Conservation (phyloP, 2,888 invertebrate genomes). For the Cephus nigrinus region DNA sequence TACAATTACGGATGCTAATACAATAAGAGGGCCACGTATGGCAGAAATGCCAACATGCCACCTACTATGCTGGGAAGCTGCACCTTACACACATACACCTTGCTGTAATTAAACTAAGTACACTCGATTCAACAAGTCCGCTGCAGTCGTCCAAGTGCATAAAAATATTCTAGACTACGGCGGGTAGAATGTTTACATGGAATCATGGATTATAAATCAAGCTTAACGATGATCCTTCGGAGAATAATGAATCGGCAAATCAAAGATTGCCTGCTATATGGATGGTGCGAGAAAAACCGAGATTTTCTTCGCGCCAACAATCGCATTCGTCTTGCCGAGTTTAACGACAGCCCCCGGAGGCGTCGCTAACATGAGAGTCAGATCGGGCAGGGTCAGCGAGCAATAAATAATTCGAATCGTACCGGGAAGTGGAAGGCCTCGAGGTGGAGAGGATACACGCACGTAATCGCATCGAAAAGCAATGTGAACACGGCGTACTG, state of each 20-base stretch:
- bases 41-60: slow-evolving; percentile 32
- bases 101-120: slow-evolving; percentile 33
- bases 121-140: slow-evolving; percentile 23
- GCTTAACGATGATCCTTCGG: neutral
- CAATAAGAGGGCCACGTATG: slow-evolving; percentile 4
- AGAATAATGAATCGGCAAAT: neutral
- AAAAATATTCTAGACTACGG: neutral
- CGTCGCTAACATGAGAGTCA: neutral
- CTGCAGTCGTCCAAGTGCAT: neutral
- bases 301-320: neutral
- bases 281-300: neutral
- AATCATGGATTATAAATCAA: neutral
- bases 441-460: slow-evolving; percentile 14
- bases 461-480: slow-evolving; percentile 11
- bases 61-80: slow-evolving; percentile 31
- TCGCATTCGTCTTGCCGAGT: neutral
- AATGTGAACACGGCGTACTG: slow-evolving; percentile 11
- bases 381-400: neutral
- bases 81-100: slow-evolving; percentile 20
- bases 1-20: slow-evolving; percentile 7
- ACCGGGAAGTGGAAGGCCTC: neutral
- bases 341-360: neutral
- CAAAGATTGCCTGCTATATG: neutral
- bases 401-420: neutral
- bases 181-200: neutral